A percentile compares a stretch with the other conserved stretches of the same genome.
phyloP scores from a whole-genome alignment of 1,140 invertebrate genomes.

The Odontomachus brunneus region DNA sequence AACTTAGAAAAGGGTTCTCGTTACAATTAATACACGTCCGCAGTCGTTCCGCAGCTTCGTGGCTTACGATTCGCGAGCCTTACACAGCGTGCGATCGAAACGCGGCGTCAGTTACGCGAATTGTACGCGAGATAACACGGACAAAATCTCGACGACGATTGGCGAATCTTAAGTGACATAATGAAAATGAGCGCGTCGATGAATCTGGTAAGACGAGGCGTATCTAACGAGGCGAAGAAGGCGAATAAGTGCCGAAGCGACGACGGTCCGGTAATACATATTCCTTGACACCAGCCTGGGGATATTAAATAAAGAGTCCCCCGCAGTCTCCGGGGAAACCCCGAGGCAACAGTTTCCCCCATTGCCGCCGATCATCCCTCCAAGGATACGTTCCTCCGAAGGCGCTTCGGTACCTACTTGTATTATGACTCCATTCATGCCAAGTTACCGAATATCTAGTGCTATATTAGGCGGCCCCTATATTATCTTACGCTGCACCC shows the following conservation, averaged over 20 bases:
- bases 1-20: too few relatives aligned
- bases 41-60: background rate
- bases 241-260: constrained; percentile 65
- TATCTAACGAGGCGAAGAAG: constrained; percentile 58
- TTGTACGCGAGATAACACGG: too few relatives aligned
- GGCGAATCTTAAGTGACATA: too few relatives aligned
- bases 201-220: background rate
- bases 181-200: constrained; percentile 12
- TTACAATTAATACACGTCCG: too few relatives aligned
- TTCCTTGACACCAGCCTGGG: constrained; percentile 80
- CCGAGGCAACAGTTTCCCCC: constrained; percentile 68
- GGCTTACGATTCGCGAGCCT: too few relatives aligned
- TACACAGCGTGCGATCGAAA: too few relatives aligned
- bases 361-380: constrained; percentile 74
- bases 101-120: too few relatives aligned
- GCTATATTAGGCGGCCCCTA: constrained; percentile 52
- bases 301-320: constrained; percentile 82
- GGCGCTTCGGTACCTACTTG: constrained; percentile 64
- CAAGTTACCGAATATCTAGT: constrained; percentile 77
- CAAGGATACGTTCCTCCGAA: constrained; percentile 70
- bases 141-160: constrained; percentile 29
- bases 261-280: constrained; percentile 71
- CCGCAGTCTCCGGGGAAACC: constrained; percentile 71
- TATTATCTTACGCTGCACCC: constrained; percentile 40
- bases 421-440: constrained; percentile 77